Conservation (phyloP, 2,113 vertebrate species). For the Callithrix jacchus region DNA sequence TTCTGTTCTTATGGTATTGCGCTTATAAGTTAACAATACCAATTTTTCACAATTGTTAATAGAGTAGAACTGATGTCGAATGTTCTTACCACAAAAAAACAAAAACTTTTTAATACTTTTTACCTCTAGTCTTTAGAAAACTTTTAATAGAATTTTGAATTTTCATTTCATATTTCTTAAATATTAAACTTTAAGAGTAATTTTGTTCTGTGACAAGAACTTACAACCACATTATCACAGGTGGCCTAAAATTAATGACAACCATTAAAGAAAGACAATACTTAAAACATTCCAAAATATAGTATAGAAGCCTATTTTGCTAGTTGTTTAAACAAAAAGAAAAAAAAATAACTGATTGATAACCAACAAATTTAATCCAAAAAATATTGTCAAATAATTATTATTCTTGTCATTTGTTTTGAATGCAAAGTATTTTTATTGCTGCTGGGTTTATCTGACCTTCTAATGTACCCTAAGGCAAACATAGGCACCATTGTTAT, state of each 20-base stretch:
- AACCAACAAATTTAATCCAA: neutral
- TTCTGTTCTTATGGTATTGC: neutral
- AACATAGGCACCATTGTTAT: neutral
- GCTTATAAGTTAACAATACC: neutral
- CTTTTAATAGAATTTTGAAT: neutral
- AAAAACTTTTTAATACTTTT: neutral
- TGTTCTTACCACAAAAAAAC: neutral
- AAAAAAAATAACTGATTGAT: neutral
- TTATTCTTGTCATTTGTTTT: constrained; percentile 2
- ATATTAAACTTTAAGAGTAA: neutral
- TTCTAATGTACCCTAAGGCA: neutral
- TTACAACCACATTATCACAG: neutral
- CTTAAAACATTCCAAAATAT: neutral
- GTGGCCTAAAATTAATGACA: neutral
- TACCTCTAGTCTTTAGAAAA: neutral
- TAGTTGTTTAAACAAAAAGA: neutral
- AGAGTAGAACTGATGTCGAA: neutral
- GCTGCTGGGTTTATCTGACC: constrained; percentile 18
- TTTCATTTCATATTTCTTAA: neutral
- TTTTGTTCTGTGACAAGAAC: neutral
- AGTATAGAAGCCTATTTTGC: neutral
- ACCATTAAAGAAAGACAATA: neutral
- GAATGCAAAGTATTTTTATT: constrained; percentile 38
- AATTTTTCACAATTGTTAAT: neutral
- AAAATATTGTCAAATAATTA: neutral